Percentiles rank a stretch among this genome's conserved stretches.
These are phyloP conservation scores for Rhea pennata DNA, from an alignment of 2,113 vertebrate species.

Conservation along the genomic window DNA sequence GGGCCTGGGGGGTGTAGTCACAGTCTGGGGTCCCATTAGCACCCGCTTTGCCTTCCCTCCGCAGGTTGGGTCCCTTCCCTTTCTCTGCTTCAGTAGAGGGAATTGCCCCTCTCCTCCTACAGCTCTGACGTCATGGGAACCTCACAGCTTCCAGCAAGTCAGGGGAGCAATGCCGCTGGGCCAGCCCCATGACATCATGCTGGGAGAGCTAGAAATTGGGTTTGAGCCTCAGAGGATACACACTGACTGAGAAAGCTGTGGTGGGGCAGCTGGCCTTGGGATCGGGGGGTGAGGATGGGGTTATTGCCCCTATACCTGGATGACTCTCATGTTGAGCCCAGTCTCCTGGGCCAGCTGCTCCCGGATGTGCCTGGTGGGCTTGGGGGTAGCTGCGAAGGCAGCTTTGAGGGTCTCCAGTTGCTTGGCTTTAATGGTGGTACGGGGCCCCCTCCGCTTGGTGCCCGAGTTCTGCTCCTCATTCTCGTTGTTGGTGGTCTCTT, in stretches of 20 bases:
- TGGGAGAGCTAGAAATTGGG: too few relatives aligned
- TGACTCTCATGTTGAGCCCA: slow-evolving; percentile 96
- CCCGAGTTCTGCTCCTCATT: slow-evolving; percentile 96
- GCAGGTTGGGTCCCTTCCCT: fast-evolving
- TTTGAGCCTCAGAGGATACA: not conserved
- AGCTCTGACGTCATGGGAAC: not conserved
- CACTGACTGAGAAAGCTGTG: fast-evolving
- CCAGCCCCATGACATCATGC: not conserved
- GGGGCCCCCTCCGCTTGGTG: slow-evolving; percentile 90
- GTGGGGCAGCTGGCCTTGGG: too few relatives aligned
- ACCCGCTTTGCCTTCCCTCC: not conserved
- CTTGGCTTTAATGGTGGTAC: slow-evolving; percentile 99
- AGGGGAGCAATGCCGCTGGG: fast-evolving
- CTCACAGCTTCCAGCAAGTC: fast-evolving
- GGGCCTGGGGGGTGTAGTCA: fast-evolving
- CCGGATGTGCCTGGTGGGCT: slow-evolving; percentile 95
- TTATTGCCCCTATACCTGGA: slow-evolving; percentile 83
- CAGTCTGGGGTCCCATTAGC: fast-evolving
- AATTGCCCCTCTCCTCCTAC: not conserved
- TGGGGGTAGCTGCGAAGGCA: slow-evolving; percentile 95
- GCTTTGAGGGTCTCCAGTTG: slow-evolving; percentile 98
- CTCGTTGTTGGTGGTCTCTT: slow-evolving; percentile 95
- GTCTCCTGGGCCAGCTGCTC: slow-evolving; percentile 98
- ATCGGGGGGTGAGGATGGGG: not conserved
- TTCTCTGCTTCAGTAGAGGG: not conserved